Base-by-base conservation (phyloP, 2,888 invertebrate species). In the Drosophila leonis region DNA sequence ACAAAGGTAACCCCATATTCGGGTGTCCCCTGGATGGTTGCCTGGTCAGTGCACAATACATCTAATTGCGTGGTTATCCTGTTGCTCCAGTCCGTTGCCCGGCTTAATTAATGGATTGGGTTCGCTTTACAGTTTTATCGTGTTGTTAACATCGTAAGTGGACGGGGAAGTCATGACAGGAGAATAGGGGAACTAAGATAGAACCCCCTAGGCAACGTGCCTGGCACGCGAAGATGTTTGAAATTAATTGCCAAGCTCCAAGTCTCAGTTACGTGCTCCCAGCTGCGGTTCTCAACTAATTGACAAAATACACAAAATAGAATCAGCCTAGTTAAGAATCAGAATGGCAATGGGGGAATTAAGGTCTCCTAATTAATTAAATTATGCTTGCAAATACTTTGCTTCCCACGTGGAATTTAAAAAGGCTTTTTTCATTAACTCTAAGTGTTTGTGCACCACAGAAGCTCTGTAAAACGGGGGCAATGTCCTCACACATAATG, bases 41-140 rank as follows among this genome's bases (percentile, higher is more conserved):
- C 54, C 24, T 29, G 42, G 20, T 46, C 56, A 59, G 48, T 39
- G 52, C 20, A 37, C 48, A 55, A 52, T 63, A 61, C 46, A 27
- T 66, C 64, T 78, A 75, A 84, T 74, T 82, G 57, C 74, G 63
- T 70, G 74, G 63, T 52, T 68, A 52, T 71, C 54, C 65, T 74
- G 61, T 68, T 81, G 62, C 78, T 66, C 24, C 65, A 59, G 56
- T 70, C 68, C 37, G 74, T 61, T 73, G 78, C 18, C 59, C 59
- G 56, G 46, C 65, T 48, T 57, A 78, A 65, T 67, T 79, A 79
- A 81, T 79, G 62, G 73, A 78, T 78, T 68, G 60, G 65, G 65
- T 67, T 81, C 69, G 77, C 59, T 79, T 79, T 73, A 67, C 66
- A 77, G 65, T 78, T 70, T 69, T 81, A 81, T 78, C 75, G 74